Evolutionary conservation across 2,888 invertebrate species (phyloP), one percentile per base, ranked within the genome.

Genomic region (Cotesia congregata): DNA sequence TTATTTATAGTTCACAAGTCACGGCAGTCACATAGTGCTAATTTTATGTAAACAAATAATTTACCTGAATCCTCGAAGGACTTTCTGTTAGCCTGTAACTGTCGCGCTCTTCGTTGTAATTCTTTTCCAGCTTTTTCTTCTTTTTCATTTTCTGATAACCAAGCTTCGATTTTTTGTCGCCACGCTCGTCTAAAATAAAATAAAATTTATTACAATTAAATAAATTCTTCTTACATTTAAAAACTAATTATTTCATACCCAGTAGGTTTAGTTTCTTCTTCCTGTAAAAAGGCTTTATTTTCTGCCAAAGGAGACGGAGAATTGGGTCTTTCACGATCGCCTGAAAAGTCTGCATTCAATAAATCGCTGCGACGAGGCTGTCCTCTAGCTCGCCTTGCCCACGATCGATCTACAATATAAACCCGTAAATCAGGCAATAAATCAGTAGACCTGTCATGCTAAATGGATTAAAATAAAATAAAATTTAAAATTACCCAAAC

Each of bases 121-220:
- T 94, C 94, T 82, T 94, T 94, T 80, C 92, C 93, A 81, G 93
- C 92, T 84, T 93, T 93, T 88, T 95, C 96, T 86, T 94, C 95
- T 86, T 93, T 94, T 87, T 96, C 96, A 90, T 95, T 96, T 77
- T 96, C 95, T 82, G 96, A 94, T 80, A 97, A 90, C 97, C 97
- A 97, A 5, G 95, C 95, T 89, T 97, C 96, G 85, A 97, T 97
- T 89, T 97, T 96, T 88, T 96, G 95, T 70, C 95, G 92, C 96
- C 96, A 96, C 86, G 96, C 96, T 90, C 94, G 95, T 83, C 88
- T 92, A 59, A 41, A 74, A 65, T 59, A 65, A 17, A 62, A 7
- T 62, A 15, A n/a, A 17, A 17, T 62, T n/a, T n/a, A 7, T 62
- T 15, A 15, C 41, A 5, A 9, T 41, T 64, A 72, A 73, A 74